Conservation (phyloP, 2,113 vertebrate genomes). For the Corythornis vintsioides region DNA sequence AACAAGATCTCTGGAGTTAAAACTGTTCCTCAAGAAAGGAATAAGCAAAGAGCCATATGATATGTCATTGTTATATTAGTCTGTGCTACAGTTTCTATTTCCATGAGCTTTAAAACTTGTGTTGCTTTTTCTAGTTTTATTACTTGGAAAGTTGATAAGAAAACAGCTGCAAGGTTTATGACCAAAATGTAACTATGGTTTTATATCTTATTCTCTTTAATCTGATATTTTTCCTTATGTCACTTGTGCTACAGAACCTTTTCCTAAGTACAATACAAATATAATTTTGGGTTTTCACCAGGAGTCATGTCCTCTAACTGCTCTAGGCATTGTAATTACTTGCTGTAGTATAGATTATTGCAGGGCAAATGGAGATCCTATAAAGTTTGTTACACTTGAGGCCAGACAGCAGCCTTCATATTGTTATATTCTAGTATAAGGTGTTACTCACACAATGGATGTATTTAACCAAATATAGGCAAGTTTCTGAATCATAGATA, state of each 20-base stretch:
- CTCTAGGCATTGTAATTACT: background rate
- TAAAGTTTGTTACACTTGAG: background rate
- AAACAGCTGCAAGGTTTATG: constrained; percentile 1
- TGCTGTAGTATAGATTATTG: background rate
- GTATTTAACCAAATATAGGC: background rate
- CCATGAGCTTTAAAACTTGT: background rate
- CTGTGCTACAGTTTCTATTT: background rate
- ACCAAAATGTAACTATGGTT: background rate
- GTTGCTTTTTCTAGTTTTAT: constrained; percentile 5
- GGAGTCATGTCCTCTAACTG: background rate
- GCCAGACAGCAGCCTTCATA: background rate
- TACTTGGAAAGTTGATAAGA: constrained; percentile 4
- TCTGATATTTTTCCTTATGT: background rate
- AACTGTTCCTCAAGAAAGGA: background rate
- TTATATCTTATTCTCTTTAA: background rate
- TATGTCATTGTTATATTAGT: background rate
- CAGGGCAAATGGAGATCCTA: background rate
- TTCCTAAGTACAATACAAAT: background rate
- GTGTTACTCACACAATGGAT: background rate
- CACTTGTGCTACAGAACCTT: background rate
- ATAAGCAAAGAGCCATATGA: background rate
- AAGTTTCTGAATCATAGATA: background rate
- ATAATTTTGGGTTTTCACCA: background rate
- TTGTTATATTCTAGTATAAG: background rate
- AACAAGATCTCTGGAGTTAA: background rate